Evolutionary conservation across 1,140 invertebrate genomes (phyloP).

Genomic region (Achatina immaculata): DNA sequence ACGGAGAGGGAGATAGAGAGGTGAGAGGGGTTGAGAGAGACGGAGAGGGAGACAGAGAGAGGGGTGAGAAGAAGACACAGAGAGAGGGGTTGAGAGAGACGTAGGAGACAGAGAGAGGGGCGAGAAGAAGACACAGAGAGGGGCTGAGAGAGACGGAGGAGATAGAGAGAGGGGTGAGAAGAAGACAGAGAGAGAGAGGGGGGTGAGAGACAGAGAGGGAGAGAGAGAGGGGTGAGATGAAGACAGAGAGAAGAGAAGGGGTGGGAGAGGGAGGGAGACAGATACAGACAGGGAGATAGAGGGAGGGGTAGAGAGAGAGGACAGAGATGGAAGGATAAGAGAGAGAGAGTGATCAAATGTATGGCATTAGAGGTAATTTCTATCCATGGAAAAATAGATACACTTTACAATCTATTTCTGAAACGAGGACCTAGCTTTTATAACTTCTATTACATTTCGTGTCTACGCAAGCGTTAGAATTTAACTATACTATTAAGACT

Average conservation of each 20-base stretch:
- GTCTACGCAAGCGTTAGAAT: too few species aligned
- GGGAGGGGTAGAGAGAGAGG: too few species aligned
- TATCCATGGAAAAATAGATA: too few species aligned
- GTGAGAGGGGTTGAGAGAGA: background rate
- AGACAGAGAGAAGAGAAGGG: constrained; percentile 13
- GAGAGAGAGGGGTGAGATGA: constrained; percentile 25
- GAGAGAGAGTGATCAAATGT: constrained; percentile 17
- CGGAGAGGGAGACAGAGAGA: background rate
- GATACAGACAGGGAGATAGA: too few species aligned
- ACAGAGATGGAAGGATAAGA: background rate
- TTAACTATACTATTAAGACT: too few species aligned
- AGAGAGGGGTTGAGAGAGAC: background rate
- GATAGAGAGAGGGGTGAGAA: background rate
- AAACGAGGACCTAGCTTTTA: too few species aligned
- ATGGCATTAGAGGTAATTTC: too few species aligned
- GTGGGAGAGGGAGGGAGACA: too few species aligned
- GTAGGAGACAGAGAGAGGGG: background rate
- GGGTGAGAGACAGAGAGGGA: constrained; percentile 24
- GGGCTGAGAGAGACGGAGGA: background rate
- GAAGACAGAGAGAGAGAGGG: constrained; percentile 23
- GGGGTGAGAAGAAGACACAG: background rate
- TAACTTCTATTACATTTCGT: too few species aligned
- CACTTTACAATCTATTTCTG: too few species aligned
- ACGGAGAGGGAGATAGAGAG: constrained; percentile 30
- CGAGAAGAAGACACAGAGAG: background rate